Evolutionary conservation across 1,140 invertebrate species (phyloP), one percentile per base, ranked within the genome.

Genomic region (Ephestia elutella): DNA sequence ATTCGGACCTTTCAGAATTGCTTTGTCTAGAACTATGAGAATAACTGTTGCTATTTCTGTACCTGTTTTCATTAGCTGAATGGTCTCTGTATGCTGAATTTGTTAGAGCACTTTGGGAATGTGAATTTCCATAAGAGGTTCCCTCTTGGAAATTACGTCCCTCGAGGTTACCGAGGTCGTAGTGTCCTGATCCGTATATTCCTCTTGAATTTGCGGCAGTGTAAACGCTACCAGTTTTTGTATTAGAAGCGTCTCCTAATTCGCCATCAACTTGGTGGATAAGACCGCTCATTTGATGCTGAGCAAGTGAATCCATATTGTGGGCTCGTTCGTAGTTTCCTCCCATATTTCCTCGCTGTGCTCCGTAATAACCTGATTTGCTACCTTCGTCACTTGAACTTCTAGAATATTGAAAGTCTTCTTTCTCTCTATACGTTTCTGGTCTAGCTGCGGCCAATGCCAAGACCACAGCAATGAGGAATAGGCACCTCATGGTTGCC

Each of bases 331-430:
- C 87, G 48, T 78, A 90, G 60, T 90, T 90, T 0, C 89, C 89
- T 15, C 86, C 87, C 85, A 89, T 87, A 56, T 90, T 90, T 0
- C 89, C 89, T 62, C 84, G 79, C 59, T 89, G 86, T 20, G 87
- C 79, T 5, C 78, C 86, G 59, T 89, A 90, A 38, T 60, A 89
- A 13, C 88, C 88, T 13, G 85, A 78, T 64, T 88, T 88, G 9
- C 49, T 68, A 5, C 86, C 86, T 32, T 85, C 87, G 53, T 87
- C 86, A 0, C 80, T 68, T 11, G 85, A 87, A 57, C 86, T 89
- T 73, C 89, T 80, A 3, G 86, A 86, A 65, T 79, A 90, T 63
- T 90, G 73, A 56, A 90, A 90, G 25, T 90, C 85, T 73, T 90
- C 86, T 57, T 76, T 89, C 68, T 90, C 89, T 70, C 78, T 82